Conservation (phyloP, 2,888 invertebrate species). For the Agriopis aurantiaria region DNA sequence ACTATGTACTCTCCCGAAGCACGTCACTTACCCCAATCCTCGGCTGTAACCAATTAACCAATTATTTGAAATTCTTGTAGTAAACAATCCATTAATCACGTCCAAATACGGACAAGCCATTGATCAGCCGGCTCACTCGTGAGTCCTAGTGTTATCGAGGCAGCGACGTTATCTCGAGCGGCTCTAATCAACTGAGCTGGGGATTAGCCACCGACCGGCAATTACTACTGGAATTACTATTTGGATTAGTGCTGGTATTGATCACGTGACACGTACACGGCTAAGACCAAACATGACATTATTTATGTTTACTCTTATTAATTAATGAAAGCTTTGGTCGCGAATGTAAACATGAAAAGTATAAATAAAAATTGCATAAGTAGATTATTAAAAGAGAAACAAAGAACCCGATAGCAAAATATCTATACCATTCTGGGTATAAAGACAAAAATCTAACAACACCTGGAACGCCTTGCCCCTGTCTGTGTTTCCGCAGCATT, state of each 20-base stretch:
- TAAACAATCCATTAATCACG: constrained; percentile 8
- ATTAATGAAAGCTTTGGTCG: no score
- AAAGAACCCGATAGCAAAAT: no score
- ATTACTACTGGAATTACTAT: constrained; percentile 22
- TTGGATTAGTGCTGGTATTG: constrained; percentile 4
- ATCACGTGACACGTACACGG: not conserved
- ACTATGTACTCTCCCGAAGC: not conserved
- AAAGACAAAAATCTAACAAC: no score
- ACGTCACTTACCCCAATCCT: not conserved
- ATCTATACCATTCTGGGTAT: no score
- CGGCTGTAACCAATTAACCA: not conserved
- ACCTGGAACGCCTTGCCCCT: no score
- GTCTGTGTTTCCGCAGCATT: no score
- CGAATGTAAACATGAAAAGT: no score
- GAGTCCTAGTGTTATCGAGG: constrained; percentile 8
- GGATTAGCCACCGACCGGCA: constrained; percentile 27
- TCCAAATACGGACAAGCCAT: not conserved
- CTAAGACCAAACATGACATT: not conserved
- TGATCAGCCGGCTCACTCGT: constrained; percentile 4
- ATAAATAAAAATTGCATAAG: no score
- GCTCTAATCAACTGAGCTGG: constrained; percentile 24
- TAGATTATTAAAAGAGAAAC: no score
- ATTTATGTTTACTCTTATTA: no score
- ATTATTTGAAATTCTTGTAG: not conserved
- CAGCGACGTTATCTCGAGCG: constrained; percentile 13